Conservation (phyloP, 1,140 invertebrate species). For the Anastatus disparis region DNA sequence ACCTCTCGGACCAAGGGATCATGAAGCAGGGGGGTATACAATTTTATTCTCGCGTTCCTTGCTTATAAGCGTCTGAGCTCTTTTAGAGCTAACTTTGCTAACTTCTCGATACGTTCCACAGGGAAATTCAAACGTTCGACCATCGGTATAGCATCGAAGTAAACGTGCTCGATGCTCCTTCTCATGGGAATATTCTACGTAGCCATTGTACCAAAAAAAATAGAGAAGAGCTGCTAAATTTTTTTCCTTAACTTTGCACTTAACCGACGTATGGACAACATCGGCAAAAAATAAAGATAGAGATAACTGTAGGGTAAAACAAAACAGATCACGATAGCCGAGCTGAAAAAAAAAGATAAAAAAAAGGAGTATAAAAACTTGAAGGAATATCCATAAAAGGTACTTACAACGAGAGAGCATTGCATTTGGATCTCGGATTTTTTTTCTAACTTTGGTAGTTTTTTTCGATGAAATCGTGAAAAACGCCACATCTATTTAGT, state of each 20-base stretch:
- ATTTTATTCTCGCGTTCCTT: constrained; percentile 5
- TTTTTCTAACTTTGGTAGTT: too few relatives aligned
- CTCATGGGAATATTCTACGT: too few relatives aligned
- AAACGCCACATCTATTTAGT: too few relatives aligned
- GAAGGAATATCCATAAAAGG: background rate
- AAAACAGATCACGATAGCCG: background rate
- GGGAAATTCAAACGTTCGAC: background rate
- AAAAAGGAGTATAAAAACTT: background rate
- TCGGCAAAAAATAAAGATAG: background rate
- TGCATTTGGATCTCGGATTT: too few relatives aligned
- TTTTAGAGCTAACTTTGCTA: background rate
- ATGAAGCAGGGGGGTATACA: too few relatives aligned
- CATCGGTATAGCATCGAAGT: background rate
- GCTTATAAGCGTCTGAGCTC: background rate
- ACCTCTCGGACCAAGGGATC: background rate
- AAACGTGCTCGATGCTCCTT: too few relatives aligned
- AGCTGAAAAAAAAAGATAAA: background rate
- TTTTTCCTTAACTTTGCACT: constrained; percentile 1
- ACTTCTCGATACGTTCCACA: background rate
- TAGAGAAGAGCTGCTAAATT: background rate
- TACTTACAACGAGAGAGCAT: too few relatives aligned
- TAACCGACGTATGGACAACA: background rate
- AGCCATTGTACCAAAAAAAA: background rate
- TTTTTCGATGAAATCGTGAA: too few relatives aligned
- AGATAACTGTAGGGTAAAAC: too few relatives aligned